Evolutionary conservation across 2,113 vertebrate species (phyloP).

Genomic region (Pedetes capensis): DNA sequence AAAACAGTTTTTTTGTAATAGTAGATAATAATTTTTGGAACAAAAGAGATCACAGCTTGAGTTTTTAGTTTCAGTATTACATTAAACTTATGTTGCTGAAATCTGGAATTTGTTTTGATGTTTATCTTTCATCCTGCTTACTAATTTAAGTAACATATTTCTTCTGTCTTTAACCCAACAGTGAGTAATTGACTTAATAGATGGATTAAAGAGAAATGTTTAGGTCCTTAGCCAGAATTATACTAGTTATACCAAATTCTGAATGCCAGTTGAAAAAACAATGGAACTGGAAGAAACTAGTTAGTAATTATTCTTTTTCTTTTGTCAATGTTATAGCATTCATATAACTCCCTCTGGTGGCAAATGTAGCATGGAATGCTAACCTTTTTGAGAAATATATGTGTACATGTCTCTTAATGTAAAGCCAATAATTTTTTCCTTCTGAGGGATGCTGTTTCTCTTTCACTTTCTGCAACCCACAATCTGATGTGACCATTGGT

Average conservation of each 20-base stretch:
- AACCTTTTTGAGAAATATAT: constrained; percentile 26
- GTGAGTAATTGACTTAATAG: neutral
- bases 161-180: neutral
- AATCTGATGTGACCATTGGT: neutral
- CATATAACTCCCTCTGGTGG: constrained; percentile 84
- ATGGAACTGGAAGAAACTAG: neutral
- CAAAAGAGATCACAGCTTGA: neutral
- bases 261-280: constrained; percentile 8
- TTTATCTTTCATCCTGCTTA: neutral
- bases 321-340: constrained; percentile 67
- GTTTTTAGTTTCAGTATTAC: constrained; percentile 44
- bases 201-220: neutral
- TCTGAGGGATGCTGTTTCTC: neutral
- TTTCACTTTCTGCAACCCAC: neutral
- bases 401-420: neutral
- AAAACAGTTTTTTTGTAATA: constrained; percentile 24
- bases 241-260: constrained; percentile 29
- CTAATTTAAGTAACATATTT: constrained; percentile 2
- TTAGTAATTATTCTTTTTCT: constrained; percentile 26
- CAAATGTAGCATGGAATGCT: constrained; percentile 58
- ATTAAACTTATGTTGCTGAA: constrained; percentile 39
- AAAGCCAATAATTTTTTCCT: neutral
- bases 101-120: constrained; percentile 51
- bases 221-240: neutral
- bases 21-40: constrained; percentile 20